Evolutionary conservation across 1,140 invertebrate species (phyloP).

Genomic region (Diabrotica undecimpunctata): DNA sequence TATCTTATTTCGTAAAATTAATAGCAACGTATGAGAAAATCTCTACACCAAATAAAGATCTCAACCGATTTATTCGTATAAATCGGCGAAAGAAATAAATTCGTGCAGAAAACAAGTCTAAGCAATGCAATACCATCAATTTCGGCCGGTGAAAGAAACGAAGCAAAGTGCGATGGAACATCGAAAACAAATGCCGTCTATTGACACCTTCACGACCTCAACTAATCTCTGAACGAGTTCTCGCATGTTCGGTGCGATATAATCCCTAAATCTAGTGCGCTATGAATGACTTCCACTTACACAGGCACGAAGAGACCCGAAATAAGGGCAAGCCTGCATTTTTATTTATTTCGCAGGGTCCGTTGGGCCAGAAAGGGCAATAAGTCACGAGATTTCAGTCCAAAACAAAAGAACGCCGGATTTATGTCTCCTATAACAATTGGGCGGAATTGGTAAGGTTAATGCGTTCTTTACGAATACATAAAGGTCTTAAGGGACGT

Average conservation of each 20-base stretch:
- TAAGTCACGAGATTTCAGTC: constrained; percentile 14
- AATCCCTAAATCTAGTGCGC: constrained; percentile 7
- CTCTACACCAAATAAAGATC: too few species aligned
- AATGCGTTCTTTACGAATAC: background rate
- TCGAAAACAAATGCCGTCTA: constrained; percentile 7
- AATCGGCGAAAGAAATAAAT: background rate
- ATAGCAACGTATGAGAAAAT: too few species aligned
- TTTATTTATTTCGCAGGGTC: constrained; percentile 14
- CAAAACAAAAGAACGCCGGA: constrained; percentile 13
- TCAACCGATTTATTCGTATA: too few species aligned
- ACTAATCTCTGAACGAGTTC: constrained; percentile 12
- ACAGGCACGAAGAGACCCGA: background rate
- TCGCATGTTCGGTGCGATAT: constrained; percentile 3
- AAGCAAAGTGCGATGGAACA: background rate
- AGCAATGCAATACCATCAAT: background rate
- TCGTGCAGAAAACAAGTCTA: background rate
- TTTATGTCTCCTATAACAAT: constrained; percentile 11
- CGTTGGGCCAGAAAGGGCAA: constrained; percentile 7
- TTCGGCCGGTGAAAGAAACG: background rate
- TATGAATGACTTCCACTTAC: constrained; percentile 9
- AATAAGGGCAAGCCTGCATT: constrained; percentile 7
- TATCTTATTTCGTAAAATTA: too few species aligned
- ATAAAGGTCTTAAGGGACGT: background rate
- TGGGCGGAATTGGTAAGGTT: constrained; percentile 12
- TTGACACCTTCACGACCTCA: constrained; percentile 11